A percentile compares a stretch with the other conserved stretches of the same genome.
These are phyloP conservation scores for Mercenaria mercenaria DNA, from an alignment of 1,140 invertebrate species.

Conservation along the genomic window DNA sequence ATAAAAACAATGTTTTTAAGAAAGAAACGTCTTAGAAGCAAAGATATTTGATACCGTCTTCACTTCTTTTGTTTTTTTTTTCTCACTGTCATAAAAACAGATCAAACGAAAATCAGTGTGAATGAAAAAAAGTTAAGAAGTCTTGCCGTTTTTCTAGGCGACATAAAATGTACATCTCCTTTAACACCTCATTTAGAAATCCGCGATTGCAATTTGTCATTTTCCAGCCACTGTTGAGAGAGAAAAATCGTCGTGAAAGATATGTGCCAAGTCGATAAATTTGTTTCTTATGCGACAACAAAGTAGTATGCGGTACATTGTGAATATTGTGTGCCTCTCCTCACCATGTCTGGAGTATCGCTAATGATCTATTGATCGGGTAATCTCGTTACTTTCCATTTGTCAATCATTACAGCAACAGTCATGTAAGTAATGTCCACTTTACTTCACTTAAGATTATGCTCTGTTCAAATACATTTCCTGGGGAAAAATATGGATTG, in stretches of 20 bases:
- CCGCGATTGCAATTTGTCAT: constrained; percentile 26
- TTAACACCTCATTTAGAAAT: not conserved
- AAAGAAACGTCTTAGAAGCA: too few relatives aligned
- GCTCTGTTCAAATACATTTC: constrained; percentile 36
- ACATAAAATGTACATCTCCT: not conserved
- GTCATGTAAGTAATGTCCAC: constrained; percentile 43
- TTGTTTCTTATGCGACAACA: constrained; percentile 22
- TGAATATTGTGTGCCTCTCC: not conserved
- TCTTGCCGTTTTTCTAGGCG: not conserved
- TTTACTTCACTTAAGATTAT: constrained; percentile 27
- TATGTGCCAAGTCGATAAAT: constrained; percentile 26
- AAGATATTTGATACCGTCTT: too few relatives aligned
- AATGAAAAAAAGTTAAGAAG: not conserved
- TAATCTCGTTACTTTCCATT: constrained; percentile 45
- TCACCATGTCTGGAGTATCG: constrained; percentile 2
- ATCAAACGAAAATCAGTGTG: too few relatives aligned
- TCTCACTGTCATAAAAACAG: too few relatives aligned
- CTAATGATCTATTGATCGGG: constrained; percentile 31
- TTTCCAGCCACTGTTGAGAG: not conserved
- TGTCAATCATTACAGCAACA: not conserved
- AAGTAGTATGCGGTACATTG: not conserved
- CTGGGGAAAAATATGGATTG: constrained; percentile 9
- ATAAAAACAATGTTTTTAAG: too few relatives aligned
- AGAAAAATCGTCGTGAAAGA: not conserved
- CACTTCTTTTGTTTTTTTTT: too few relatives aligned